A percentile compares a stretch with the other conserved stretches of the same genome.
Conservation (phyloP, 2,797 vertebrate genomes). For the Uromys caudimaculatus region DNA sequence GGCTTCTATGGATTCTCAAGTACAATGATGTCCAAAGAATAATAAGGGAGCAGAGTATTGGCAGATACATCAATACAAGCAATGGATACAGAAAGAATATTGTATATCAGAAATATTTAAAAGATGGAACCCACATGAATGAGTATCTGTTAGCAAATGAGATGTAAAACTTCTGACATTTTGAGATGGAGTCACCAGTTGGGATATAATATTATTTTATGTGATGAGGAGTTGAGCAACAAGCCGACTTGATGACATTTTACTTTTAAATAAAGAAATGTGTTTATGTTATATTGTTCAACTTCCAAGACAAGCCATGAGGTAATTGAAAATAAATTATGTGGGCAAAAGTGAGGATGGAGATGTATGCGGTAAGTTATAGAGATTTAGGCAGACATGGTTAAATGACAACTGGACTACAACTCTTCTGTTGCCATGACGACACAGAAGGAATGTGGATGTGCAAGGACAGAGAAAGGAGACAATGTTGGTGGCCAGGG, state of each 20-base stretch:
- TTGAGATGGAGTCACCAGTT: not conserved
- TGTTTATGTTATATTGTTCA: not conserved
- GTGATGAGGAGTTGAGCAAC: conserved; percentile 12
- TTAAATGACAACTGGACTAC: not conserved
- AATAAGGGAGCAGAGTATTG: not conserved
- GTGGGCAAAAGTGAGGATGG: not conserved
- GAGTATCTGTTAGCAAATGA: not conserved
- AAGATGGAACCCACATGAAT: not conserved
- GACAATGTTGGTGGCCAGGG: not conserved
- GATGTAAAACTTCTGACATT: not conserved
- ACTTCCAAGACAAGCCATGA: not conserved
- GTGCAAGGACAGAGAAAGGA: not conserved
- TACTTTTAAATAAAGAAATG: conserved; percentile 27
- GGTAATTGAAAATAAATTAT: conserved; percentile 58
- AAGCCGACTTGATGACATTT: not conserved
- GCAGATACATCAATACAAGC: not conserved
- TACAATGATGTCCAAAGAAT: not conserved
- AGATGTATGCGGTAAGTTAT: not conserved
- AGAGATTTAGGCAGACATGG: not conserved
- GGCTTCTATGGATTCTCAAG: conserved; percentile 9
- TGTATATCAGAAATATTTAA: not conserved
- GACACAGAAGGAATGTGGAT: not conserved
- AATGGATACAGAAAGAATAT: not conserved
- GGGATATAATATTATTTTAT: not conserved
- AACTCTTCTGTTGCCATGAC: not conserved